Base-by-base conservation (phyloP, 2,113 vertebrate genomes). In the Archilochus colubris region DNA sequence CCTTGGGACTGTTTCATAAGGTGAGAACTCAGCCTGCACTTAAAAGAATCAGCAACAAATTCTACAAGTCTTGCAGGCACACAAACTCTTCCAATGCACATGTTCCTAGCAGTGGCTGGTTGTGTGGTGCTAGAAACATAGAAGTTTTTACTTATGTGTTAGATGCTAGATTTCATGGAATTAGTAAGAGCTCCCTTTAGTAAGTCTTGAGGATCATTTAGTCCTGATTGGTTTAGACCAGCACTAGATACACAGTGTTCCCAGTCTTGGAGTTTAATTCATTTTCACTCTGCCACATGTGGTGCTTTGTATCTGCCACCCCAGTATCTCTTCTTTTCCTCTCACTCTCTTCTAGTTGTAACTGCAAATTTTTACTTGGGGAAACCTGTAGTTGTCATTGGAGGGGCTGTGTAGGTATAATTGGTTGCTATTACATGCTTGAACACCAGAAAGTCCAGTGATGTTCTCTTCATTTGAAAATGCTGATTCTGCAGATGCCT, bases 401-500 rank as follows among this genome's bases (percentile, higher is more conserved):
- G 44, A 57, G 53, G 27, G 43, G 21, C 73, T 67, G 20, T 40
- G 3, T 67, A 21, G 33, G 18, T 64, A 38, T 40, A 40, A 40
- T 40, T 40, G 40, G 40, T 82, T 70, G 36, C 31, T 46, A 4
- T 5, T 53, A 50, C 36, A 33, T 0, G 2, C 3, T 55, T 84
- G 50, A 64, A 58, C 4, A 16, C 43, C 79, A 68, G 68, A 85
- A 73, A 15, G 51, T 82, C 89, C 81, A 82, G 51, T 83, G 54
- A 8, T 58, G 21, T 61, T 80, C 46, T 87, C 51, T 36, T 81
- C 15, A 22, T 69, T 70, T 50, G 63, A 24, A 95, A 91, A 73
- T 93, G 58, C 62, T 95, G 81, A 88, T 67, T 95, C 62, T 85
- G 40, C 70, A 95, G 51, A 40, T 93, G 43, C 33, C 62, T 40